phyloP scores from a whole-genome alignment of 2,113 vertebrate genomes.

The Falco punctatus region DNA sequence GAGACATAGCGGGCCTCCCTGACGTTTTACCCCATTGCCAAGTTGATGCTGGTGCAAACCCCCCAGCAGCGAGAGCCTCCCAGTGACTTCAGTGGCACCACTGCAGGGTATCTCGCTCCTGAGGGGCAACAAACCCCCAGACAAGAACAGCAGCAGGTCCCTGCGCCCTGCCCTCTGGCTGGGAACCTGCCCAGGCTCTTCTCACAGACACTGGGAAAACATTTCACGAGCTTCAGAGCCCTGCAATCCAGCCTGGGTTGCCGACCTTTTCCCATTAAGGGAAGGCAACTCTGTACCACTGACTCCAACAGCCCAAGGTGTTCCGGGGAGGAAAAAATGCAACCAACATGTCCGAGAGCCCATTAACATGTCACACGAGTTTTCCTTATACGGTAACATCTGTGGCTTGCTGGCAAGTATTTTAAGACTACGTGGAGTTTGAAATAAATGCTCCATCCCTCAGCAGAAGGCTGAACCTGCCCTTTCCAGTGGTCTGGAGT shows the following conservation, averaged over 20 bases:
- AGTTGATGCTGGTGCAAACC: neutral
- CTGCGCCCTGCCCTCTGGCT: neutral
- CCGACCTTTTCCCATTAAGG: neutral
- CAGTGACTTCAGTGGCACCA: fast-evolving
- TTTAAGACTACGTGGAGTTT: neutral
- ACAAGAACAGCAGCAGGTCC: too few relatives aligned
- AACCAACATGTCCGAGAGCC: neutral
- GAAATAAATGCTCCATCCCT: neutral
- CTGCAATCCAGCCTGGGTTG: neutral
- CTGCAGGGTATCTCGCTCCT: fast-evolving
- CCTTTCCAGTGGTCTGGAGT: neutral
- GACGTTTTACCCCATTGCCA: fast-evolving
- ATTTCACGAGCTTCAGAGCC: neutral
- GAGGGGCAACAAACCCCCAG: neutral
- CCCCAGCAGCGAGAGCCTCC: fast-evolving
- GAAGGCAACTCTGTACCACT: neutral
- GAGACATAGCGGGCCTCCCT: fast-evolving
- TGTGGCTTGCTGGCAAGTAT: neutral
- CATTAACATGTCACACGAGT: neutral
- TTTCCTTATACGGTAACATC: neutral
- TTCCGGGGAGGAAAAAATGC: neutral
- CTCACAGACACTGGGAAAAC: neutral
- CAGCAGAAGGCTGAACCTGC: neutral
- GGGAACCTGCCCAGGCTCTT: too few relatives aligned
- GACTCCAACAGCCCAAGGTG: neutral